These are phyloP conservation scores for Paramormyrops kingsleyae DNA, from an alignment of 2,113 vertebrate species.

Conservation along the genomic window DNA sequence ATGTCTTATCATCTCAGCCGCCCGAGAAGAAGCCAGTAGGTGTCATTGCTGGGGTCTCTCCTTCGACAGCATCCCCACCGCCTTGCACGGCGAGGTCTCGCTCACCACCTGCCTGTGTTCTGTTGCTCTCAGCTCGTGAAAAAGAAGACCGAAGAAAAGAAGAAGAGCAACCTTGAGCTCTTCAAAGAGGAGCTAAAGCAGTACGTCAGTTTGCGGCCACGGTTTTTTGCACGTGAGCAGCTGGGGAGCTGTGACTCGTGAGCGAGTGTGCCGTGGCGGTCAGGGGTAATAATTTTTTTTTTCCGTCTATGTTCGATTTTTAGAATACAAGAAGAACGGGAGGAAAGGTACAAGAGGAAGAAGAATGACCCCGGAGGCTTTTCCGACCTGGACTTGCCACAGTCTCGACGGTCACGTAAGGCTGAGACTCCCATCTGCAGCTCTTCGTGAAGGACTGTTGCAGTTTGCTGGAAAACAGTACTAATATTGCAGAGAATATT, in stretches of 20 bases:
- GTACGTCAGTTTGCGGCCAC: conserved; percentile 40
- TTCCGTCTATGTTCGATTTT: neutral
- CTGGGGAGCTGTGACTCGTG: neutral
- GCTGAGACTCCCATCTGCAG: neutral
- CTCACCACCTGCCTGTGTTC: neutral
- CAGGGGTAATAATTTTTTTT: neutral
- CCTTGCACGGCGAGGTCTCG: neutral
- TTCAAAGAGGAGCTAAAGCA: conserved; percentile 72
- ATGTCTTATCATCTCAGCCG: conserved; percentile 38
- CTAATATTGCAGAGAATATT: neutral
- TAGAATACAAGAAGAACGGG: conserved; percentile 72
- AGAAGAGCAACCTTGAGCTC: conserved; percentile 69
- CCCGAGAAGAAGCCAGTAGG: conserved; percentile 61
- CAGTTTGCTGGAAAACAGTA: neutral
- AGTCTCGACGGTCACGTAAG: conserved; percentile 58
- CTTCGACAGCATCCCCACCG: neutral
- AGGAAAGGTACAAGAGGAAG: conserved; percentile 66
- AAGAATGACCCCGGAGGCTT: conserved; percentile 50
- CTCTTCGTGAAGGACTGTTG: neutral
- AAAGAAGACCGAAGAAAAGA: conserved; percentile 66
- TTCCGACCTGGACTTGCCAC: conserved; percentile 50
- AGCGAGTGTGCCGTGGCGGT: neutral
- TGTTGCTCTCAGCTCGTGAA: conserved; percentile 51
- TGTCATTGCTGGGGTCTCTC: conserved; percentile 1
- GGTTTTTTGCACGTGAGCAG: neutral